These are phyloP conservation scores for Agriopis leucophaearia DNA, from an alignment of 2,888 invertebrate genomes.

Conservation along the genomic window DNA sequence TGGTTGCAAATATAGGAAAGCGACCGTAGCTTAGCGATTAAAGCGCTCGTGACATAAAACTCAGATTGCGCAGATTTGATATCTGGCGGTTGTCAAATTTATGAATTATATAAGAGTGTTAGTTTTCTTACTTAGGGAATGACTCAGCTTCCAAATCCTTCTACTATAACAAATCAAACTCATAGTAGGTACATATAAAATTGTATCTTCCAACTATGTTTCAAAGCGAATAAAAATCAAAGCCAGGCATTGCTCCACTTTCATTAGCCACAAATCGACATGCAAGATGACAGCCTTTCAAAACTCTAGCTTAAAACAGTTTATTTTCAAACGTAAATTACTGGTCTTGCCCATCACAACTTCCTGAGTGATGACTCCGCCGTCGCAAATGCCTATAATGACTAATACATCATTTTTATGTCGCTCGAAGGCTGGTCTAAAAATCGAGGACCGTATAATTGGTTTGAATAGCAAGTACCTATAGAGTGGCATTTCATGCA, in stretches of 20 bases:
- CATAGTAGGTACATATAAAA: too few species aligned
- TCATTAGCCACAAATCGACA: neutral
- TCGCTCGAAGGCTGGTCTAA: constrained; percentile 59
- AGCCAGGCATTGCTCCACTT: constrained; percentile 1
- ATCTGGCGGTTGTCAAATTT: too few species aligned
- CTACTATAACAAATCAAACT: too few species aligned
- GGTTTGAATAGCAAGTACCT: neutral
- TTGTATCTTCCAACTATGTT: too few species aligned
- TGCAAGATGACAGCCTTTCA: constrained; percentile 22
- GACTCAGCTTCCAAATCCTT: too few species aligned
- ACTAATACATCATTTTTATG: constrained; percentile 67
- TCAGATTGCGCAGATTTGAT: too few species aligned
- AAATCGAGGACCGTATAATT: constrained; percentile 46
- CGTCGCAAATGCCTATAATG: constrained; percentile 61
- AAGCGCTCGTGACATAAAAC: too few species aligned
- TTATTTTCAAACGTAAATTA: constrained; percentile 62
- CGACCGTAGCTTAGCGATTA: too few species aligned
- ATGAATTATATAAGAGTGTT: too few species aligned
- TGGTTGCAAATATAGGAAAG: too few species aligned
- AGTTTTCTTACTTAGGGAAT: too few species aligned
- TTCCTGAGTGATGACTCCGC: constrained; percentile 51
- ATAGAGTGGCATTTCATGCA: too few species aligned
- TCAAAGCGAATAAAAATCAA: neutral
- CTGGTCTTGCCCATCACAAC: constrained; percentile 48
- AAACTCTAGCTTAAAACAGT: constrained; percentile 37